These are phyloP conservation scores for Natrix natrix DNA, from an alignment of 2,797 vertebrate genomes.

Conservation along the genomic window DNA sequence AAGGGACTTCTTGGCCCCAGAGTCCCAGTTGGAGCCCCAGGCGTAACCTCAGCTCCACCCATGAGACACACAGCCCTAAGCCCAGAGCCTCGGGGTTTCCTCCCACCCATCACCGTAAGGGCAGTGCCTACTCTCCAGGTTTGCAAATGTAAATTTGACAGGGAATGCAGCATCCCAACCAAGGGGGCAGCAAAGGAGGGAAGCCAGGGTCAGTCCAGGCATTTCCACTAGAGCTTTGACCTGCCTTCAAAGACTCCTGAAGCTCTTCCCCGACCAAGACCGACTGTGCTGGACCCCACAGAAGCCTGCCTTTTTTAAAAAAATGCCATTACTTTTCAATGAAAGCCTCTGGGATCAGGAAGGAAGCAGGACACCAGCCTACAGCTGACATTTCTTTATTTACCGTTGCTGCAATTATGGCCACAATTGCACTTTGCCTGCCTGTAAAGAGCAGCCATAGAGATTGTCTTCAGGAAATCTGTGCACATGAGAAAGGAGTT, in stretches of 20 bases:
- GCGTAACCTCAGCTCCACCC: background rate
- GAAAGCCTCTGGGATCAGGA: background rate
- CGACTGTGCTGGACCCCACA: background rate
- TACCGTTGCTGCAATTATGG: background rate
- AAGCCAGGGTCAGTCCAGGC: background rate
- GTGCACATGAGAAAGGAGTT: slow-evolving; percentile 70
- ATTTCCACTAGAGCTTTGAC: background rate
- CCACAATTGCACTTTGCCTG: background rate
- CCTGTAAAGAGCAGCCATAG: slow-evolving; percentile 55
- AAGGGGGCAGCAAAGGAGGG: background rate
- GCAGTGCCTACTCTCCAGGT: background rate
- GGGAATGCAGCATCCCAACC: background rate
- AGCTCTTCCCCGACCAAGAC: background rate
- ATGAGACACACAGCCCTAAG: background rate
- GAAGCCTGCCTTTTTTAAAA: background rate
- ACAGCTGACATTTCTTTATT: background rate
- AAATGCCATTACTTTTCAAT: background rate
- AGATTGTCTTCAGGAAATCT: slow-evolving; percentile 67
- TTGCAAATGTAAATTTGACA: background rate
- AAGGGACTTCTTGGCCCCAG: background rate
- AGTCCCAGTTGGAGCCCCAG: accelerated
- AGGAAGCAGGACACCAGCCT: background rate
- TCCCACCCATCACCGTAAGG: background rate
- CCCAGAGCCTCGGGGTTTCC: background rate
- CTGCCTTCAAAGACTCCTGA: background rate